A percentile compares a stretch with the other conserved stretches of the same genome.
phyloP scores from a whole-genome alignment of 2,888 invertebrate genomes.

The Nematopogon swammerdamellus region DNA sequence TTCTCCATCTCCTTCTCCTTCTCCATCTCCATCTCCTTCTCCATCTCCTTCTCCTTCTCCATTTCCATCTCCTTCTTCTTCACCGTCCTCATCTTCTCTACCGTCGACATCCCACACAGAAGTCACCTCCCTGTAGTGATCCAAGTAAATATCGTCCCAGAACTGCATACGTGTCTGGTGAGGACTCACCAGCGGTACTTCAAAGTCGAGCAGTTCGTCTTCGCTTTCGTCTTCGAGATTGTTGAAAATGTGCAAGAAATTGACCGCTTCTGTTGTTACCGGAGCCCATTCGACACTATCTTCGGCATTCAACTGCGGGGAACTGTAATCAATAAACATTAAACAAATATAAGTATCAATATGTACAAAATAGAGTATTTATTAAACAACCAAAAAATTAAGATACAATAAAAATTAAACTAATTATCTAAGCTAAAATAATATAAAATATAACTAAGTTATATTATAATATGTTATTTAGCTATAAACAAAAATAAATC shows the following conservation, averaged over 20 bases:
- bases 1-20: constrained; percentile 3
- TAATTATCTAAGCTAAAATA: too few relatives aligned
- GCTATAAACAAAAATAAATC: too few relatives aligned
- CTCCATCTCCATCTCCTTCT: constrained; percentile 9
- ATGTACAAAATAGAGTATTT: too few relatives aligned
- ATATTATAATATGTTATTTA: too few relatives aligned
- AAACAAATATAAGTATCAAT: too few relatives aligned
- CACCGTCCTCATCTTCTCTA: constrained; percentile 19
- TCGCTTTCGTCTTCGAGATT: constrained; percentile 19
- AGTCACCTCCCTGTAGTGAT: constrained; percentile 31
- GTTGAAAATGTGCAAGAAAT: constrained; percentile 25
- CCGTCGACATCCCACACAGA: constrained; percentile 23
- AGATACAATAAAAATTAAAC: too few relatives aligned
- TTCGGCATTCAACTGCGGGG: constrained; percentile 20
- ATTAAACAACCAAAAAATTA: too few relatives aligned
- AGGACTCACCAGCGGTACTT: constrained; percentile 23
- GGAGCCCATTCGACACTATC: constrained; percentile 23
- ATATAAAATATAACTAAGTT: too few relatives aligned
- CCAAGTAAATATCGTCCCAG: constrained; percentile 31
- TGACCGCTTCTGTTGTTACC: constrained; percentile 16
- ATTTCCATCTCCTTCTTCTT: neutral
- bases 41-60: constrained; percentile 5
- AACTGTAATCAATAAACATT: too few relatives aligned
- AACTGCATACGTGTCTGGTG: constrained; percentile 22
- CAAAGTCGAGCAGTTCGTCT: constrained; percentile 20